Conservation (phyloP, 2,888 invertebrate species). For the Branchipolynoe longqiensis region DNA sequence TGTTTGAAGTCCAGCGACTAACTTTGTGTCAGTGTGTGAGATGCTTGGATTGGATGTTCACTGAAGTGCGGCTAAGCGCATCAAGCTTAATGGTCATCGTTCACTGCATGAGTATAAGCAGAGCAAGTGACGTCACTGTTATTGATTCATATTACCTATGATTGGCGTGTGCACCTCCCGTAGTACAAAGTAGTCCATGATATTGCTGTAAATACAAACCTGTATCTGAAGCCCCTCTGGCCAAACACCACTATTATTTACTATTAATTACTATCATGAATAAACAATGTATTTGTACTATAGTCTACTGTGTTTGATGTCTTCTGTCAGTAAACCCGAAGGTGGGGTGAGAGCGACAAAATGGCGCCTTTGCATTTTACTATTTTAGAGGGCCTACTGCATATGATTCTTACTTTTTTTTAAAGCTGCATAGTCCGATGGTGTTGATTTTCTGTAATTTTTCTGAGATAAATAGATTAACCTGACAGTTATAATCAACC, state of each 20-base stretch:
- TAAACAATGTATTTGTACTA: constrained; percentile 51
- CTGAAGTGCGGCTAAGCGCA: background rate
- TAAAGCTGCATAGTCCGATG: no score
- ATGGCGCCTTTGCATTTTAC: no score
- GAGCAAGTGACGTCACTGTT: constrained; percentile 32
- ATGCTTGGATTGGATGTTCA: background rate
- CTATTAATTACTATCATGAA: constrained; percentile 47
- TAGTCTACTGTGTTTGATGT: background rate
- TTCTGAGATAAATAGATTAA: no score
- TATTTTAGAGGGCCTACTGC: no score
- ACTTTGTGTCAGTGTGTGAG: background rate
- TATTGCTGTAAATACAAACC: constrained; percentile 49
- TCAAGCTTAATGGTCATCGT: background rate
- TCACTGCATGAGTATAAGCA: background rate
- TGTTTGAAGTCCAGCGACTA: background rate
- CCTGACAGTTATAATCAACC: no score
- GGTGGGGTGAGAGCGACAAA: no score
- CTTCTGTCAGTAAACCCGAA: background rate
- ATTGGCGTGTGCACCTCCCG: constrained; percentile 27
- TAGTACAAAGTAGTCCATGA: constrained; percentile 33
- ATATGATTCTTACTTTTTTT: no score
- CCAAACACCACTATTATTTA: constrained; percentile 28
- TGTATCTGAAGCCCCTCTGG: background rate
- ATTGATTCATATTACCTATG: constrained; percentile 29
- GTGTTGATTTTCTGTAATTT: no score